Percentiles rank a stretch among this genome's conserved stretches.
phyloP scores from a whole-genome alignment of 2,888 invertebrate genomes.

The Anaspis maculata region DNA sequence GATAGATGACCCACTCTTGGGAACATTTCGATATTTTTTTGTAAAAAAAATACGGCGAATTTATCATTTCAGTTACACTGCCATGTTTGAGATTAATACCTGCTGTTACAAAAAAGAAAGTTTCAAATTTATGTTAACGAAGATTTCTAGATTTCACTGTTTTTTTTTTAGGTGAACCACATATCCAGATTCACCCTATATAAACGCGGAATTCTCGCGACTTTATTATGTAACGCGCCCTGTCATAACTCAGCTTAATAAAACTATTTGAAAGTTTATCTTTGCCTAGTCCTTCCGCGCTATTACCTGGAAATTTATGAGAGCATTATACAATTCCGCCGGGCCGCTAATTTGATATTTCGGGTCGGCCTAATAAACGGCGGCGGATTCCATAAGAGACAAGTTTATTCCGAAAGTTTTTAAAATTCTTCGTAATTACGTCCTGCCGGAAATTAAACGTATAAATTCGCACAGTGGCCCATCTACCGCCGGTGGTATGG shows the following conservation, averaged over 20 bases:
- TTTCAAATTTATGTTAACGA: too few species aligned
- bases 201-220: neutral
- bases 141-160: too few species aligned
- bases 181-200: too few species aligned
- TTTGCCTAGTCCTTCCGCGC: conserved; percentile 5
- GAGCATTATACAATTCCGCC: conserved; percentile 10
- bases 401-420: conserved; percentile 23
- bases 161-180: too few species aligned
- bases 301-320: conserved; percentile 14
- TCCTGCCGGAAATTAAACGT: conserved; percentile 26
- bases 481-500: too few species aligned
- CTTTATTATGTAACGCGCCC: conserved; percentile 1
- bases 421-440: conserved; percentile 23
- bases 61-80: too few species aligned
- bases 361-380: conserved; percentile 2
- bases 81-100: too few species aligned
- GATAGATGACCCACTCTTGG: too few species aligned
- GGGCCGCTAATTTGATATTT: conserved; percentile 13
- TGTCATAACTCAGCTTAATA: conserved; percentile 12
- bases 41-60: too few species aligned
- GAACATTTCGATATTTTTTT: too few species aligned
- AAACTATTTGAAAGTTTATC: conserved; percentile 14
- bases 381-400: conserved; percentile 1
- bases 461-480: conserved; percentile 22
- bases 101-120: too few species aligned